Evolutionary conservation across 2,888 invertebrate species (phyloP).

Genomic region (Agelastica alni): DNA sequence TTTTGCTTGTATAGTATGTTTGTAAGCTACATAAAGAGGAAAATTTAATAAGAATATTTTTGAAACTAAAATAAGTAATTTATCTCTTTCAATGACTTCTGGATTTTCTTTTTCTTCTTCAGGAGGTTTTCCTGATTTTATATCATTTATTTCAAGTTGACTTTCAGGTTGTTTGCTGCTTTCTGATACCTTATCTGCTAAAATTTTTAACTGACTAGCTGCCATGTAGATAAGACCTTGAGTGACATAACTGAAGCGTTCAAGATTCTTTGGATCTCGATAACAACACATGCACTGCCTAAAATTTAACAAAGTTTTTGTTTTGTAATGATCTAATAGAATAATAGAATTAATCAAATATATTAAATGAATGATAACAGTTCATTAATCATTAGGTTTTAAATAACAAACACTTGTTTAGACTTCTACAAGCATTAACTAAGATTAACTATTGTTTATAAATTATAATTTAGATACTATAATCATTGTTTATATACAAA

Average conservation of each 20-base stretch:
- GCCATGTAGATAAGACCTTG: conserved; percentile 85
- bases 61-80: conserved; percentile 83
- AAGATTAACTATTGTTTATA: no score
- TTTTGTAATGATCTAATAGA: no score
- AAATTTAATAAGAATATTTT: conserved; percentile 90
- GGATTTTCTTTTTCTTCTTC: conserved; percentile 51
- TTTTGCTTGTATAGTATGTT: conserved; percentile 79
- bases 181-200: conserved; percentile 53
- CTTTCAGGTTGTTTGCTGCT: conserved; percentile 20
- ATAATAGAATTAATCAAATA: no score
- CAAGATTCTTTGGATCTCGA: conserved; percentile 89
- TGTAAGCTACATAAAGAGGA: conserved; percentile 85
- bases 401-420: no score
- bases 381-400: no score
- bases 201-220: conserved; percentile 79
- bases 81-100: conserved; percentile 79
- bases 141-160: conserved; percentile 73
- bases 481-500: no score
- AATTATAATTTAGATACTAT: no score
- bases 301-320: no score
- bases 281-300: conserved; percentile 97
- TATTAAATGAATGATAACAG: no score
- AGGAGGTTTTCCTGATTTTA: conserved; percentile 32
- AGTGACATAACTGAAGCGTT: conserved; percentile 85
- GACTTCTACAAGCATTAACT: no score